Evolutionary conservation across 2,888 invertebrate species (phyloP).

Genomic region (Megastigmus dorsalis): DNA sequence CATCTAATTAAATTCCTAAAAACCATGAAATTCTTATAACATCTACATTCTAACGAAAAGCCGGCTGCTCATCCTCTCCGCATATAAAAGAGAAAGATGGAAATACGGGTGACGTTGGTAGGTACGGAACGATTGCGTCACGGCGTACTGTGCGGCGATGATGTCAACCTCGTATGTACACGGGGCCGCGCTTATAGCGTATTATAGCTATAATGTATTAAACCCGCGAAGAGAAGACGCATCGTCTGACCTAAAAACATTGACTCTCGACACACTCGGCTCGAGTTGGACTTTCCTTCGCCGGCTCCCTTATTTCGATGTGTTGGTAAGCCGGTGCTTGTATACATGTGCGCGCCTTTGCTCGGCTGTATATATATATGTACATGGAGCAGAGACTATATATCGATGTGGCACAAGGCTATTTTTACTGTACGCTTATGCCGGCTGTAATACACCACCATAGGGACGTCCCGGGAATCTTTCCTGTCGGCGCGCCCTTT

Average conservation of each 20-base stretch:
- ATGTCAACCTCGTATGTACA: constrained; percentile 68
- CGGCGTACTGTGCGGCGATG: constrained; percentile 69
- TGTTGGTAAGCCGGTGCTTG: neutral
- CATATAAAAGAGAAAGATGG: neutral
- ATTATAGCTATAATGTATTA: too few relatives aligned
- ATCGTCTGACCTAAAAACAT: constrained; percentile 67
- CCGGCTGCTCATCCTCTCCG: too few relatives aligned
- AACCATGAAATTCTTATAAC: too few relatives aligned
- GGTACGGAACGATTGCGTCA: constrained; percentile 68
- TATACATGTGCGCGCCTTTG: neutral
- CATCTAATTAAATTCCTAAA: too few relatives aligned
- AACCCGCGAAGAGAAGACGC: neutral
- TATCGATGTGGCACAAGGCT: constrained; percentile 55
- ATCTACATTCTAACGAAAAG: too few relatives aligned
- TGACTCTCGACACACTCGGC: constrained; percentile 51
- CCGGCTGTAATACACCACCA: neutral
- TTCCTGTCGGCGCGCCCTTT: neutral
- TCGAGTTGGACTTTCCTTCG: too few relatives aligned
- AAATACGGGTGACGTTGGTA: constrained; percentile 57
- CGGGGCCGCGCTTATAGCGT: neutral
- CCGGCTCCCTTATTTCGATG: too few relatives aligned
- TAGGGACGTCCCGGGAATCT: neutral
- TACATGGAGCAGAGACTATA: too few relatives aligned
- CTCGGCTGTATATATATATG: too few relatives aligned
- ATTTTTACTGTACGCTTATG: constrained; percentile 41